phyloP scores from a whole-genome alignment of 2,113 vertebrate species.

The Sturnus vulgaris region DNA sequence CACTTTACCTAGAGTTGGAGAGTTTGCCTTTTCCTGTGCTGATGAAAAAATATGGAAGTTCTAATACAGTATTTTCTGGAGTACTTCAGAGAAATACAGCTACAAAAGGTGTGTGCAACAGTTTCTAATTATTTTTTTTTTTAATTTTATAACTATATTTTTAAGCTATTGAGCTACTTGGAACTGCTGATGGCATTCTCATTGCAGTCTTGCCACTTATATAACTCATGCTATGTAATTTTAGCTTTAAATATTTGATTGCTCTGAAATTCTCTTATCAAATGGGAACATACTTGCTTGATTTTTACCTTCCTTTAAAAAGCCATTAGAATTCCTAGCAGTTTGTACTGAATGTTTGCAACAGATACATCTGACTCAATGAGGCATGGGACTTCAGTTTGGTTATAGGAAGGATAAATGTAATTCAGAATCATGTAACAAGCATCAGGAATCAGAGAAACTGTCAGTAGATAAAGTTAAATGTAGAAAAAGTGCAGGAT shows the following conservation, averaged over 20 bases:
- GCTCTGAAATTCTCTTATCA: conserved; percentile 5
- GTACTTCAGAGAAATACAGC: neutral
- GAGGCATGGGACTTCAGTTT: conserved; percentile 3
- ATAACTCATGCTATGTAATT: neutral
- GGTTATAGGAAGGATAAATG: neutral
- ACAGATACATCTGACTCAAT: conserved; percentile 4
- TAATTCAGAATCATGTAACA: neutral
- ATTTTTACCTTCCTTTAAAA: neutral
- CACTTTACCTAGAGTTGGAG: neutral
- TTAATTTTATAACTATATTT: neutral
- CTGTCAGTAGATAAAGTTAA: conserved; percentile 4
- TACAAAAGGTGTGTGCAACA: neutral
- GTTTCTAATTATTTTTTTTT: neutral
- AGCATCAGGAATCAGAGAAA: neutral
- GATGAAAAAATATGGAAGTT: neutral
- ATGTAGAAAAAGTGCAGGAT: neutral
- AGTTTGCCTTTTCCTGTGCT: neutral
- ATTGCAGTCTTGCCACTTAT: neutral
- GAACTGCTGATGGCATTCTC: neutral
- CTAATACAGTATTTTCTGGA: neutral
- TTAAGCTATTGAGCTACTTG: neutral
- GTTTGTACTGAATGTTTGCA: neutral
- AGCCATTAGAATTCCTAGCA: neutral
- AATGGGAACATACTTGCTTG: neutral
- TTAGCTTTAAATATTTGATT: conserved; percentile 10